Conservation (phyloP, 2,888 invertebrate genomes). For the Hirudinaria manillensis region DNA sequence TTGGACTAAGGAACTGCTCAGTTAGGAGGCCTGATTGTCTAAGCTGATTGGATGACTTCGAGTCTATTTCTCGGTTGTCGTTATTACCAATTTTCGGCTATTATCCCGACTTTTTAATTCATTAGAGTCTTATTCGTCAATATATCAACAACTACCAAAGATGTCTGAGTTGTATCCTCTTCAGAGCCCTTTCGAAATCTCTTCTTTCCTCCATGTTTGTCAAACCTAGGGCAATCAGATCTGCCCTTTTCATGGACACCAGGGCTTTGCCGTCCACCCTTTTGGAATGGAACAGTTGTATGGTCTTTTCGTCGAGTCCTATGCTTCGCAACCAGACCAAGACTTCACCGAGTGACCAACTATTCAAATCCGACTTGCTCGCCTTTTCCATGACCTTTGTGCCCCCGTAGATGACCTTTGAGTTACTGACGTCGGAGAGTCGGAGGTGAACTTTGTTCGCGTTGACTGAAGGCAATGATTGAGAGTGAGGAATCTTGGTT, state of each 20-base stretch:
- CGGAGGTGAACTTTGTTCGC: too few species aligned
- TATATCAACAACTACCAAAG: too few species aligned
- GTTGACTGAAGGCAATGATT: too few species aligned
- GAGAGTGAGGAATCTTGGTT: too few species aligned
- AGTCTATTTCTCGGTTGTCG: neutral
- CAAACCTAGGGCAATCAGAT: constrained; percentile 23
- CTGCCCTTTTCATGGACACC: constrained; percentile 10
- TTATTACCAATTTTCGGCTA: constrained; percentile 11
- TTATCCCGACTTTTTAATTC: too few species aligned
- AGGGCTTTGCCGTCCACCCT: constrained; percentile 13
- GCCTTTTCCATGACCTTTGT: too few species aligned
- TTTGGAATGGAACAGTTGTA: neutral
- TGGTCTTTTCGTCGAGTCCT: neutral
- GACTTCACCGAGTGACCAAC: constrained; percentile 5
- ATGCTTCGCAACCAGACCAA: constrained; percentile 1
- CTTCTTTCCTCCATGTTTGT: constrained; percentile 3
- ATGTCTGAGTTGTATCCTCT: constrained; percentile 4
- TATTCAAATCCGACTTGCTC: neutral
- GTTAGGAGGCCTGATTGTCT: too few species aligned
- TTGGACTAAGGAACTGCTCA: too few species aligned
- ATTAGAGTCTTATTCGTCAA: too few species aligned
- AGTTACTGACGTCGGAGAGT: neutral
- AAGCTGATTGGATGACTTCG: too few species aligned
- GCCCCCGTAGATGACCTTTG: neutral
- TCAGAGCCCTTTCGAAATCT: constrained; percentile 26